Base-by-base conservation (phyloP, 2,113 vertebrate genomes). In the Chaenocephalus aceratus region DNA sequence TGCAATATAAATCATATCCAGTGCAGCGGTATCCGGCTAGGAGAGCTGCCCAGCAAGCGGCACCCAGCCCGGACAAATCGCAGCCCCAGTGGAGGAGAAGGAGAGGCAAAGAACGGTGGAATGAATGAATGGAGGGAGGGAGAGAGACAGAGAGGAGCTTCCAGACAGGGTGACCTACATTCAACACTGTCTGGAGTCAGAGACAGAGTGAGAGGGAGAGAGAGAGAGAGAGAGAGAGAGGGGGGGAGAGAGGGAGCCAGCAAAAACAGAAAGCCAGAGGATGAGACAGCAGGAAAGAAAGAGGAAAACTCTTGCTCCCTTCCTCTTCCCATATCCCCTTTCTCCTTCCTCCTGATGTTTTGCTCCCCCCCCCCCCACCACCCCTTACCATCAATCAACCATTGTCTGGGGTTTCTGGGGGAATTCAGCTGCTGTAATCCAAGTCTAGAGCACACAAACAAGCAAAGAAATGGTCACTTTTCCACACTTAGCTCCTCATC, bases 121-220 rank as follows among this genome's bases (percentile, higher is more conserved):
- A 62, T 85, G 74, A 82, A 82, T 84, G 63, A 79, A 79, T 72
- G 49, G 52, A 65, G 67, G 49, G 70, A 64, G 83, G 61, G 68
- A 74, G 69, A 63, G 72, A 82, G 82, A 75, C 51, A 54, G 74
- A 75, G 66, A 59, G 54, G 74, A 76, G 87, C 88, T 88, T 86
- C 89, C 91, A 94, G 93, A 94, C 93, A 87, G 87, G 23, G 54
- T 93, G 93, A 94, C 91, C 93, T 90, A 93, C 82, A 93, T 92
- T 91, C 77, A 85, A 69, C 78, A 84, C 78, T 84, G 89, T 91
- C 90, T 91, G 80, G 91, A 90, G 79, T 82, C 79, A 84, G n/a
- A 88, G 75, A 63, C 63, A 71, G 77, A 85, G 41, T 11, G 79
- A 78, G 85, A 76, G 82, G 16, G 82, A 64, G 84, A 65, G 84